A percentile compares a stretch with the other conserved stretches of the same genome.
Evolutionary conservation across 2,797 vertebrate species (phyloP).

Genomic region (Chelon auratus): DNA sequence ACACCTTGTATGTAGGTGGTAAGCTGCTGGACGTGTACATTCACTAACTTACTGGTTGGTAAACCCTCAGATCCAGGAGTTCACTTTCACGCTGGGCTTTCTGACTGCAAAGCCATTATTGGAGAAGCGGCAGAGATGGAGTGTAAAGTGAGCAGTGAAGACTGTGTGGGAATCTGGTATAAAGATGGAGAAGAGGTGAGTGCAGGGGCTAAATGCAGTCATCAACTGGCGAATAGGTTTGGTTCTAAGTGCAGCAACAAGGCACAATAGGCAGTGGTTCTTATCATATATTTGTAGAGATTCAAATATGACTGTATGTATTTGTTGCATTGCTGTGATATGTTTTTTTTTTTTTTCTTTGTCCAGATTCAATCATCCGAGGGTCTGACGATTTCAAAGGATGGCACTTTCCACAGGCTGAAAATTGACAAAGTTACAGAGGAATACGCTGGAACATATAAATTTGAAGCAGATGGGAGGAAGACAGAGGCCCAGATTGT

Average conservation of each 20-base stretch:
- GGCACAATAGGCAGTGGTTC: neutral
- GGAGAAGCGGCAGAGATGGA: slow-evolving; percentile 86
- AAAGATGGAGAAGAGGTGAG: slow-evolving; percentile 90
- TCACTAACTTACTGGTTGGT: slow-evolving; percentile 57
- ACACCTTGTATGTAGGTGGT: neutral
- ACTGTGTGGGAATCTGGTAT: slow-evolving; percentile 88
- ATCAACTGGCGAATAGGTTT: neutral
- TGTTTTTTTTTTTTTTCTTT: slow-evolving; percentile 26
- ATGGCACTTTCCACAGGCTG: slow-evolving; percentile 85
- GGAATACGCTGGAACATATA: slow-evolving; percentile 88
- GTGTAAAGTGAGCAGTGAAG: slow-evolving; percentile 86
- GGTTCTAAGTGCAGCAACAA: neutral
- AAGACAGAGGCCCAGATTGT: slow-evolving; percentile 88
- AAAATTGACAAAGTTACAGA: slow-evolving; percentile 85
- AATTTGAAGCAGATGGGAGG: slow-evolving; percentile 89
- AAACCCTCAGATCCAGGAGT: slow-evolving; percentile 82
- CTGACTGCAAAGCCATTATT: slow-evolving; percentile 83
- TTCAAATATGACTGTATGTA: neutral
- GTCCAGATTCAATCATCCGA: slow-evolving; percentile 79
- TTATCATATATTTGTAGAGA: neutral
- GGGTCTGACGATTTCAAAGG: slow-evolving; percentile 83
- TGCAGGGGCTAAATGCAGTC: neutral
- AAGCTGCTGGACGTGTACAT: neutral
- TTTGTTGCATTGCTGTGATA: slow-evolving; percentile 4
- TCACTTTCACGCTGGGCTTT: slow-evolving; percentile 86